phyloP scores from a whole-genome alignment of 2,113 vertebrate genomes.

The Leiothrix lutea region DNA sequence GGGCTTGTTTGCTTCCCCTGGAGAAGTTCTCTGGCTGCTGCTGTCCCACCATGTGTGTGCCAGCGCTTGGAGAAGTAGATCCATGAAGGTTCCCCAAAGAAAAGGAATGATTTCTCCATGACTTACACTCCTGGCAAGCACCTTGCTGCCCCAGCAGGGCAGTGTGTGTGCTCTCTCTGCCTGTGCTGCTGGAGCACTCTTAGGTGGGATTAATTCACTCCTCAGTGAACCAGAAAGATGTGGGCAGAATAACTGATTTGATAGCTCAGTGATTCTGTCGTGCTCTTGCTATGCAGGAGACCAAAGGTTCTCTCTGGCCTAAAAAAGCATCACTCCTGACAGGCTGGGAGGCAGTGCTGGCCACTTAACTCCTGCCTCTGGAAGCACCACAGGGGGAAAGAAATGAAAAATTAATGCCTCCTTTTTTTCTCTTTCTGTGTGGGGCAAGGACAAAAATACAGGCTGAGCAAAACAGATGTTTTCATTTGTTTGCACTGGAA shows the following conservation, averaged over 20 bases:
- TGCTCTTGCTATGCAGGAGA: neutral
- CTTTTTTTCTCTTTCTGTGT: neutral
- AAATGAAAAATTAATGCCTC: neutral
- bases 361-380: neutral
- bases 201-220: neutral
- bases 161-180: neutral
- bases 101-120: neutral
- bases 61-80: neutral
- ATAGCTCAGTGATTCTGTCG: conserved; percentile 45
- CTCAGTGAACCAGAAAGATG: conserved; percentile 37
- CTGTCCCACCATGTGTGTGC: neutral
- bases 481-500: neutral
- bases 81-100: neutral
- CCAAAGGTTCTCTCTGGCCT: neutral
- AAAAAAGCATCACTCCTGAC: neutral
- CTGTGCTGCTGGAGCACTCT: neutral
- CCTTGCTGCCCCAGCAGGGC: neutral
- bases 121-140: neutral
- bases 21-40: neutral
- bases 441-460: neutral
- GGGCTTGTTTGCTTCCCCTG: neutral
- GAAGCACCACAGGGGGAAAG: neutral
- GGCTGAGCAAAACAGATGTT: neutral
- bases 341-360: neutral
- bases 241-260: conserved; percentile 49